Evolutionary conservation across 2,797 vertebrate species (phyloP).

Genomic region (Lagorchestes hirsutus): DNA sequence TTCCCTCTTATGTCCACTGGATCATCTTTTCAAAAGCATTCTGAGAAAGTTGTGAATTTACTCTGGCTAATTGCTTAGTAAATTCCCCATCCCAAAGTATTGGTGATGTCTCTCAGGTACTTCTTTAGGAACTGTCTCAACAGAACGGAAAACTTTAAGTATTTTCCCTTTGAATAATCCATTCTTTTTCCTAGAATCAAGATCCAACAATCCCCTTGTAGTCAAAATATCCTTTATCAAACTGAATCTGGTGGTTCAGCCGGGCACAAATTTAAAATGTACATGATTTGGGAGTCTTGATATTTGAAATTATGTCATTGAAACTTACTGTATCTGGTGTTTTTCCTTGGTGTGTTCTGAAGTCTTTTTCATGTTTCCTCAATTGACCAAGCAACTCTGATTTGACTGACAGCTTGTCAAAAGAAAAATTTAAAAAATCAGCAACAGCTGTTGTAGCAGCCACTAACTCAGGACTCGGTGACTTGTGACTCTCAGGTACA

Average conservation of each 20-base stretch:
- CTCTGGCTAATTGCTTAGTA: constrained; percentile 86
- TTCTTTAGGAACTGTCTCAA: constrained; percentile 72
- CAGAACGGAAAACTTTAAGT: constrained; percentile 90
- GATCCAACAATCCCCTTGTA: accelerated
- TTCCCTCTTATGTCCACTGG: constrained; percentile 95
- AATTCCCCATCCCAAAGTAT: constrained; percentile 95
- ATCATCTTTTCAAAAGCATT: constrained; percentile 97
- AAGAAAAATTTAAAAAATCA: constrained; percentile 84
- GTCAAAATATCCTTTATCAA: constrained; percentile 86
- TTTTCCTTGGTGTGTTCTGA: constrained; percentile 86
- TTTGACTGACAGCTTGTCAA: constrained; percentile 83
- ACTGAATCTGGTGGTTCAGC: constrained; percentile 84
- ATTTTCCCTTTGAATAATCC: constrained; percentile 86
- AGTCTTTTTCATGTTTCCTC: constrained; percentile 87
- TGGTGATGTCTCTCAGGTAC: constrained; percentile 82
- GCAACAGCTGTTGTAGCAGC: constrained; percentile 92
- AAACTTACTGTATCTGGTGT: constrained; percentile 80
- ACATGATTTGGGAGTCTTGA: constrained; percentile 88
- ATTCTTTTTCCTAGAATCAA: constrained; percentile 75
- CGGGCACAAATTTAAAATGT: constrained; percentile 51
- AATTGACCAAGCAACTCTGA: constrained; percentile 93
- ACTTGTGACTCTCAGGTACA: constrained; percentile 73
- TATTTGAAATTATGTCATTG: constrained; percentile 91
- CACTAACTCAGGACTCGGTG: constrained; percentile 88
- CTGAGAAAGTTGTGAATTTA: constrained; percentile 84